These are phyloP conservation scores for Crossaster papposus DNA, from an alignment of 53 echinoderm and acorn worm genomes.

Conservation along the genomic window DNA sequence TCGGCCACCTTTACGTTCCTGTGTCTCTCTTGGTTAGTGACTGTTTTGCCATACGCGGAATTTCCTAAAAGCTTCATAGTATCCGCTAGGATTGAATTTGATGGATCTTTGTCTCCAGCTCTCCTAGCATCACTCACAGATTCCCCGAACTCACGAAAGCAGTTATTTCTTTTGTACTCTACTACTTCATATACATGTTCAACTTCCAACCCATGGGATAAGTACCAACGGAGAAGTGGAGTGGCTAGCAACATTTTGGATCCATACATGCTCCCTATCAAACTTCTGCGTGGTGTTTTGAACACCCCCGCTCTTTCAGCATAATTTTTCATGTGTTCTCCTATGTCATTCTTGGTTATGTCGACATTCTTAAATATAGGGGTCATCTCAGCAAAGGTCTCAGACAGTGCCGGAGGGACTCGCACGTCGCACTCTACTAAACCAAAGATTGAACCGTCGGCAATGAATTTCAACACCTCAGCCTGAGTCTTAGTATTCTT, in stretches of 20 bases:
- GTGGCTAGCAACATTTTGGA: slow-evolving; percentile 52
- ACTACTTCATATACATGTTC: slow-evolving; percentile 41
- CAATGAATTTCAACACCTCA: neutral
- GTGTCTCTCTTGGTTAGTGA: slow-evolving; percentile 46
- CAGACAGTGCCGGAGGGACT: slow-evolving; percentile 36
- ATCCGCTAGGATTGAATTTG: slow-evolving; percentile 64
- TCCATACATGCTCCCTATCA: slow-evolving; percentile 64
- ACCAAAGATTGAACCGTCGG: slow-evolving; percentile 43
- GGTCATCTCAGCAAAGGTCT: slow-evolving; percentile 63
- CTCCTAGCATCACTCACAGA: slow-evolving; percentile 58
- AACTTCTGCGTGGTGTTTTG: slow-evolving; percentile 56
- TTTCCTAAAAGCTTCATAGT: slow-evolving; percentile 61
- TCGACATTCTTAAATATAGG: slow-evolving; percentile 59
- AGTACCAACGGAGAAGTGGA: slow-evolving; percentile 63
- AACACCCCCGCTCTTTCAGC: neutral
- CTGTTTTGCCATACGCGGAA: slow-evolving; percentile 66
- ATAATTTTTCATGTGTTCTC: slow-evolving; percentile 58
- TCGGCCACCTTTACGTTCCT: neutral
- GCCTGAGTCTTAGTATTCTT: slow-evolving; percentile 1
- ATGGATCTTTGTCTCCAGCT: slow-evolving; percentile 51
- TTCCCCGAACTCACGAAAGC: slow-evolving; percentile 54
- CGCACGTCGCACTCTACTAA: slow-evolving; percentile 54
- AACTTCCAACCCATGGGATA: slow-evolving; percentile 44
- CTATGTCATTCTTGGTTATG: slow-evolving; percentile 53
- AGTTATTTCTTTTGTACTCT: slow-evolving; percentile 21